Evolutionary conservation across 2,797 vertebrate genomes (phyloP), one percentile per base, ranked within the genome.

Genomic region (Poecilia gillii): DNA sequence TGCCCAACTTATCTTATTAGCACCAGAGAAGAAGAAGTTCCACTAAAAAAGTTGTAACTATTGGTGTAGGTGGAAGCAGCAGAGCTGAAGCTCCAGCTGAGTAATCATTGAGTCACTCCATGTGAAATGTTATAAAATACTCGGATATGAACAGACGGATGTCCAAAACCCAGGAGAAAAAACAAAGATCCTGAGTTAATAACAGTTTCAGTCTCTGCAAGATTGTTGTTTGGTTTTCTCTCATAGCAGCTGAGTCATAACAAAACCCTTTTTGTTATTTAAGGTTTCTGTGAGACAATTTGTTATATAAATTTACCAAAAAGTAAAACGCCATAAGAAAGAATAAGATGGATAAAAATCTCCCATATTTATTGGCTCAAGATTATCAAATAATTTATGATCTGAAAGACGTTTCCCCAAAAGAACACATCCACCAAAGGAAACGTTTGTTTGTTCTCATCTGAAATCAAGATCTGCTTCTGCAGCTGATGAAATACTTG

Each of bases 351-450:
- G 4, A 49, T 20, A 51, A 49, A 62, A 62, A 18, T 33, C n/a
- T 23, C 64, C 39, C 20, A 41, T 41, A 20, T 39, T 82, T 62
- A 68, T 80, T 70, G 43, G 14, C 13, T 72, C 2, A 47, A 76
- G 39, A 77, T 55, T 57, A 41, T 74, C 75, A 41, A 39, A 47
- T 78, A 51, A 2, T 77, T 81, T 49, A 75, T 84, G 57, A 82
- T 75, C 51, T 43, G 70, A 45, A 85, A 47, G 73, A 51, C 70
- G 31, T 55, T 68, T 72, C 76, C 74, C 16, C 20, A 36, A 25
- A 51, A 23, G 72, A 72, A 70, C 25, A 43, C 23, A 70, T 43
- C 23, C 66, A 43, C 1, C 36, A 41, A 70, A 70, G 11, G 20
- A 43, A 70, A 43, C 4, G 1, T 25, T n/a, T n/a, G 43, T 41